phyloP scores from a whole-genome alignment of 2,113 vertebrate genomes.

The Podarcis cretensis region DNA sequence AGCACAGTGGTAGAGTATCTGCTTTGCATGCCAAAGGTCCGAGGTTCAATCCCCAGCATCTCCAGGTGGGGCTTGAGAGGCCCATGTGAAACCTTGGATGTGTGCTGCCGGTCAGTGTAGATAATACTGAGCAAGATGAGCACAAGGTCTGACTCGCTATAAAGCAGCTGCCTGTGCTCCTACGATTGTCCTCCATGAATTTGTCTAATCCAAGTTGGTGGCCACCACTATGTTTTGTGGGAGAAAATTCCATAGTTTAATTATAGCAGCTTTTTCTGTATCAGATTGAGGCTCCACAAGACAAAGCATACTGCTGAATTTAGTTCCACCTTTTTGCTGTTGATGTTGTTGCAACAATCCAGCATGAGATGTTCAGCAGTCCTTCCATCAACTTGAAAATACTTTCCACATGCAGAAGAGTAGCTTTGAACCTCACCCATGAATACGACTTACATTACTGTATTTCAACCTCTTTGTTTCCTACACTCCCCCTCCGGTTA shows the following conservation, averaged over 20 bases:
- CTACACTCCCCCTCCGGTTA: neutral
- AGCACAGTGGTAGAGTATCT: too few species aligned
- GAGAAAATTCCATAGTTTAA: neutral
- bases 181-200: too few species aligned
- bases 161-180: too few species aligned
- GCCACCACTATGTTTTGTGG: too few species aligned
- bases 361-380: neutral
- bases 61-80: too few species aligned
- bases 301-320: neutral
- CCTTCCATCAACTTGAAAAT: neutral
- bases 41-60: too few species aligned
- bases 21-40: too few species aligned
- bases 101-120: too few species aligned
- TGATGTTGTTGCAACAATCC: neutral
- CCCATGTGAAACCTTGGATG: too few species aligned
- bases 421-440: neutral
- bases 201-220: too few species aligned
- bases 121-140: too few species aligned
- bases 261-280: neutral
- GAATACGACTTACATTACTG: neutral
- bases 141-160: too few species aligned
- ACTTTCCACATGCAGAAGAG: neutral
- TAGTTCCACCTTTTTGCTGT: neutral
- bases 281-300: neutral
- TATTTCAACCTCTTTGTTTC: neutral